Evolutionary conservation across 2,113 vertebrate genomes (phyloP), one percentile per base, ranked within the genome.

Genomic region (Benthochromis sp.): DNA sequence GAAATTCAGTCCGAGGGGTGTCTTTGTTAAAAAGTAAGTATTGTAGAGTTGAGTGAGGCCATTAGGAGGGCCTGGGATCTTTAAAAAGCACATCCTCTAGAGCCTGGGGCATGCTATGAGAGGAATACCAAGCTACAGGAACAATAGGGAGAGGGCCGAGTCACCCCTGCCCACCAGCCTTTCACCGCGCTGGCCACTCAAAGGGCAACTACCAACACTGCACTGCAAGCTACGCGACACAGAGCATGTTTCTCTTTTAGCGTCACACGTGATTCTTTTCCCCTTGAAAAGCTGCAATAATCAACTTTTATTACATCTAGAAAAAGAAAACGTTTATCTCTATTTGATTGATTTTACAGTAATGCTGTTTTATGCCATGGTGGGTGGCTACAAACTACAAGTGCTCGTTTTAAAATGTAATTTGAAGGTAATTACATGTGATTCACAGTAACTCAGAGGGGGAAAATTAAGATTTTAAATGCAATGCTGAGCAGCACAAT

Each of bases 51-150:
- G 85, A 92, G 92, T 52, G 90, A 93, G 90, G 92, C 87, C 90
- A 86, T 86, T 63, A 85, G 88, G 86, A 90, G 92, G 92, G 90
- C 81, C 85, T 92, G 92, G 93, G 93, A 93, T 93, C 92, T 92
- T 93, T 91, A 93, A 95, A 78, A 95, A 94, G 92, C 93, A 95
- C 93, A 94, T 94, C 92, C 93, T 94, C 91, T 76, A 89, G 94
- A 94, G 93, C 88, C 92, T 93, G 81, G 93, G 94, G 91, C 92
- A 92, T 81, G 94, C 95, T 95, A 94, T 90, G 96, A 96, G 96
- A 95, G 94, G 96, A 97, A 97, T 97, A 97, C 95, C 96, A 97
- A 97, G 95, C 95, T 95, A 83, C 21, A 79, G 34, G 85, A 93
- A 97, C 96, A 97, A 96, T 96, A 90, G 87, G 85, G 94, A 89